Evolutionary conservation across 2,113 vertebrate species (phyloP).

Genomic region (Heterotilapia buettikoferi): DNA sequence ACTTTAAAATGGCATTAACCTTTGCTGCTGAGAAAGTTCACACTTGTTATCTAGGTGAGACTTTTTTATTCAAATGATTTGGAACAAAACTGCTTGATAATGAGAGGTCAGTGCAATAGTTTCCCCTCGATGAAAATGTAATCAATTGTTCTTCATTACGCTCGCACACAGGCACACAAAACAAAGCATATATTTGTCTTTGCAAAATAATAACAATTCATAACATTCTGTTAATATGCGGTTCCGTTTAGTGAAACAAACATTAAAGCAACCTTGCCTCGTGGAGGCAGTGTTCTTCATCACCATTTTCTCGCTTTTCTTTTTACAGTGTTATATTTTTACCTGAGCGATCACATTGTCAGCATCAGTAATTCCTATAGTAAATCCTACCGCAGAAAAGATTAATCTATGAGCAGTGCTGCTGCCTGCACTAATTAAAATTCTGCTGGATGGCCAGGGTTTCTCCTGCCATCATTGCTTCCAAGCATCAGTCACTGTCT

Average conservation of each 20-base stretch:
- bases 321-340: constrained; percentile 59
- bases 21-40: constrained; percentile 11
- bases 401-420: constrained; percentile 60
- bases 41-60: neutral
- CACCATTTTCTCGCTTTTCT: constrained; percentile 35
- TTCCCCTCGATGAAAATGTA: neutral
- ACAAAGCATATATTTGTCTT: neutral
- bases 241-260: constrained; percentile 34
- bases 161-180: neutral
- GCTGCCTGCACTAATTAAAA: constrained; percentile 69
- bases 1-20: constrained; percentile 64
- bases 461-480: constrained; percentile 42
- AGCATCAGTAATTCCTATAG: constrained; percentile 60
- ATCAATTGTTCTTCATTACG: neutral
- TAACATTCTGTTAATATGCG: constrained; percentile 1
- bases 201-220: constrained; percentile 6
- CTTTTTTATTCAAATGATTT: neutral
- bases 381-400: constrained; percentile 64
- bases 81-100: neutral
- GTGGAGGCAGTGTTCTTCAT: constrained; percentile 39
- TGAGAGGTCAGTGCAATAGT: neutral
- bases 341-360: constrained; percentile 63
- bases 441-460: constrained; percentile 57
- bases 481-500: constrained; percentile 46
- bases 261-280: constrained; percentile 32